Evolutionary conservation across 2,797 vertebrate genomes (phyloP), one percentile per base, ranked within the genome.

Genomic region (Lepilemur ruficaudatus): DNA sequence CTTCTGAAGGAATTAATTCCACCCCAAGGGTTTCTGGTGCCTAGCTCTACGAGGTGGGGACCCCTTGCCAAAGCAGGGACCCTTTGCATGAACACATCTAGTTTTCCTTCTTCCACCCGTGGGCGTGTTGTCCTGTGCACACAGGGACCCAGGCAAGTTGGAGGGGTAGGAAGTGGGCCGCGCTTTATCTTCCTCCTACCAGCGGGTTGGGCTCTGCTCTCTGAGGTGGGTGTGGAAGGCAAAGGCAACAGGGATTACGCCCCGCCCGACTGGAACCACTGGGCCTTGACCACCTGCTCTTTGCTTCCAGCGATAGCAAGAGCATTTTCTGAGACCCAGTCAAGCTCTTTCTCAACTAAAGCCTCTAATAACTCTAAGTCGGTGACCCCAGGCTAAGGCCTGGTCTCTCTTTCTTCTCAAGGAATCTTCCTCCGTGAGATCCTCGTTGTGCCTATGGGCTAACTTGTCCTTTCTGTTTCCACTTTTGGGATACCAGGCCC

Each of bases 41-140:
- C 23, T 43, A 28, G 41, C 52, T n/a, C 18, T 50, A 61, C 3
- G 6, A 13, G 28, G 15, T 14, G 18, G 57, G 10, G 28, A 20
- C 9, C 12, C n/a, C 55, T 20, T 23, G 17, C 3, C 70, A 14
- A 25, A 61, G 4, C 32, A 25, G 50, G 30, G 30, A 52, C 13
- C 25, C 6, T 3, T 3, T 1, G 18, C 4, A 0, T 0, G 9
- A 41, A 22, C 70, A 6, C 28, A 11, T 9, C 7, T 61, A 23
- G 8, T 10, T 43, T 22, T 59, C 32, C 65, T 65, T 35, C 41
- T 48, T 48, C 41, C 30, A 11, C 41, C 12, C 1, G 3, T 5
- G 52, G 61, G 48, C 2, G 1, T 4, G 25, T 7, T 32, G 72
- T 67, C 12, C 38, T 0, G 1, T 67, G 14, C 28, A 20, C 28